A percentile compares a stretch with the other conserved stretches of the same genome.
These are phyloP conservation scores for Orgyia antiqua DNA, from an alignment of 2,888 invertebrate species.

Conservation along the genomic window DNA sequence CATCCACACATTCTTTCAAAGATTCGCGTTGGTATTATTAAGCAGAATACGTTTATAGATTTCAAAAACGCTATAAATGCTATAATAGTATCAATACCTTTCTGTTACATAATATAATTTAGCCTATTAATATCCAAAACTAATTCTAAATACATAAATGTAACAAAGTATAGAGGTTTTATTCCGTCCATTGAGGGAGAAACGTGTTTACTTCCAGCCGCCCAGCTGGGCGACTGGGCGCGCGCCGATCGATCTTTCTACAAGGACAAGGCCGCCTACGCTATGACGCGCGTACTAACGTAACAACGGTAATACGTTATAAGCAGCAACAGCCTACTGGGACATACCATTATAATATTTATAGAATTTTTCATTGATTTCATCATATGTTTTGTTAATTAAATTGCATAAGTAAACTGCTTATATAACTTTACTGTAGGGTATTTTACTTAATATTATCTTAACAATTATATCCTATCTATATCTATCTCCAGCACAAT, in stretches of 20 bases:
- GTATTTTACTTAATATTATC: too few relatives aligned
- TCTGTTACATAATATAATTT: neutral
- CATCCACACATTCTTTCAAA: too few relatives aligned
- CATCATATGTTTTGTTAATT: too few relatives aligned
- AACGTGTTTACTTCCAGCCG: constrained; percentile 27
- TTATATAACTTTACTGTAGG: too few relatives aligned
- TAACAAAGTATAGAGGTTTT: constrained; percentile 16
- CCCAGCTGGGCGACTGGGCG: constrained; percentile 34
- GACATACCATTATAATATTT: too few relatives aligned
- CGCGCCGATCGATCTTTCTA: constrained; percentile 60
- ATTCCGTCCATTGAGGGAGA: constrained; percentile 21
- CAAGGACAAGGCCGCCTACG: constrained; percentile 63
- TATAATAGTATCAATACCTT: neutral
- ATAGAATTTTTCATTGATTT: too few relatives aligned
- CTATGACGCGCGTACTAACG: constrained; percentile 27
- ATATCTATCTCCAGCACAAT: too few relatives aligned
- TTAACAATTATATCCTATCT: too few relatives aligned
- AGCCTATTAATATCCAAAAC: constrained; percentile 1
- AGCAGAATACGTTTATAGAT: too few relatives aligned
- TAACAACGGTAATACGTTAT: constrained; percentile 25
- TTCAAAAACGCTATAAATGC: too few relatives aligned
- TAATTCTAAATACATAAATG: constrained; percentile 9
- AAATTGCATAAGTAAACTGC: too few relatives aligned
- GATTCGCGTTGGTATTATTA: too few relatives aligned
- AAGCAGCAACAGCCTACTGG: constrained; percentile 11